Conservation (phyloP, 2,113 vertebrate species). For the Neodontobutis hainanensis region DNA sequence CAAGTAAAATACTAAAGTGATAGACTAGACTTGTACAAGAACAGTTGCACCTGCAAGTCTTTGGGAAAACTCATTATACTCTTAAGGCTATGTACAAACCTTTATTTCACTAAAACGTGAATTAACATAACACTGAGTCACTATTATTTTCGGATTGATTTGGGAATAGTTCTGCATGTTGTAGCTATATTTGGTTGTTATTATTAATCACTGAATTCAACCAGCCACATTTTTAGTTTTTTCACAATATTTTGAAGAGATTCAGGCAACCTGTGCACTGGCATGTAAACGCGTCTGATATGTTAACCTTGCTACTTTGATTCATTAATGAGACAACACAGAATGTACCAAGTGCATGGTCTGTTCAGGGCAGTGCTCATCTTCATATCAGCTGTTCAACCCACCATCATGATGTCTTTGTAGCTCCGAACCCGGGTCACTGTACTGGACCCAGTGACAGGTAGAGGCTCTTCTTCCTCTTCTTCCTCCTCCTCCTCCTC, state of each 20-base stretch:
- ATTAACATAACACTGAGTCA: no score
- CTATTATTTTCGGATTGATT: no score
- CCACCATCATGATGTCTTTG: slow-evolving; percentile 87
- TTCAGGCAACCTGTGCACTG: not conserved
- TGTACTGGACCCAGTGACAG: not conserved
- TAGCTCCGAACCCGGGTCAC: slow-evolving; percentile 80
- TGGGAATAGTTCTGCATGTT: not conserved
- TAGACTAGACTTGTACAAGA: no score
- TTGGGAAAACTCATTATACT: no score
- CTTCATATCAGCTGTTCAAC: not conserved
- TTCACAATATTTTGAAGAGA: not conserved
- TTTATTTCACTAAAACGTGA: no score
- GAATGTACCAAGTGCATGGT: not conserved
- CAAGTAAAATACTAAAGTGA: slow-evolving; percentile 1
- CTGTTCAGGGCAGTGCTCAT: not conserved
- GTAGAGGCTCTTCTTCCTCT: slow-evolving; percentile 65
- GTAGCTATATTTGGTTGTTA: no score
- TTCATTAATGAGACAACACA: not conserved
- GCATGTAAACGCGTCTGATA: not conserved
- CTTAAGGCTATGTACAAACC: no score
- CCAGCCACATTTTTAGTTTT: not conserved
- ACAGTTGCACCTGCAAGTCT: not conserved
- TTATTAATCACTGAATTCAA: not conserved
- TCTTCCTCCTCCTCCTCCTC: slow-evolving; percentile 86
- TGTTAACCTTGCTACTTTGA: not conserved